phyloP scores from a whole-genome alignment of 2,888 invertebrate genomes.

The Xestia ashworthii region DNA sequence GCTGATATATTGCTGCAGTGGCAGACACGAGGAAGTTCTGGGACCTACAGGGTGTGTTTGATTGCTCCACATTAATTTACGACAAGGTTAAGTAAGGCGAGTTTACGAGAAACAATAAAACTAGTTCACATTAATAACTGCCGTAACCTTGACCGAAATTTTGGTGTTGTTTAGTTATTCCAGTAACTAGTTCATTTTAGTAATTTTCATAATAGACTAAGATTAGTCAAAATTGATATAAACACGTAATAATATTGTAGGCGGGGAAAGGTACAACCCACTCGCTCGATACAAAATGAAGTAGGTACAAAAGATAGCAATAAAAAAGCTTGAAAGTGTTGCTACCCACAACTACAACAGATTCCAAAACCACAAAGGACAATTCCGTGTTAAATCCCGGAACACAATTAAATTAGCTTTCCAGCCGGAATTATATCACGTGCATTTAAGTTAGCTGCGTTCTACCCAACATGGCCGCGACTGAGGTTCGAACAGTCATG shows the following conservation, averaged over 20 bases:
- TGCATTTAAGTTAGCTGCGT: constrained; percentile 51
- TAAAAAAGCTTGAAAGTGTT: not conserved
- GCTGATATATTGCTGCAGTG: constrained; percentile 51
- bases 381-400: constrained; percentile 22
- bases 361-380: constrained; percentile 19
- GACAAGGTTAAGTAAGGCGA: not conserved
- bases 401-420: constrained; percentile 50
- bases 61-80: constrained; percentile 10
- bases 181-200: constrained; percentile 28
- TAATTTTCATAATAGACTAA: constrained; percentile 16
- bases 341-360: constrained; percentile 1
- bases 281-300: not conserved
- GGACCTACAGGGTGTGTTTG: constrained; percentile 1
- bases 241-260: constrained; percentile 1
- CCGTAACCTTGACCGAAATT: constrained; percentile 21
- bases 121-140: not conserved
- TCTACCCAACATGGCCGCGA: constrained; percentile 16
- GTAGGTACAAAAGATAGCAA: not conserved
- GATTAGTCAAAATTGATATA: constrained; percentile 18
- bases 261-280: not conserved
- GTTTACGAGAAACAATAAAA: constrained; percentile 24
- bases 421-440: constrained; percentile 44
- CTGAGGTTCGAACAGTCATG: constrained; percentile 20
- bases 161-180: constrained; percentile 14
- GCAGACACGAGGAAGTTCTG: constrained; percentile 3